Evolutionary conservation across 2,113 vertebrate genomes (phyloP).

Genomic region (Malurus cyaneus): DNA sequence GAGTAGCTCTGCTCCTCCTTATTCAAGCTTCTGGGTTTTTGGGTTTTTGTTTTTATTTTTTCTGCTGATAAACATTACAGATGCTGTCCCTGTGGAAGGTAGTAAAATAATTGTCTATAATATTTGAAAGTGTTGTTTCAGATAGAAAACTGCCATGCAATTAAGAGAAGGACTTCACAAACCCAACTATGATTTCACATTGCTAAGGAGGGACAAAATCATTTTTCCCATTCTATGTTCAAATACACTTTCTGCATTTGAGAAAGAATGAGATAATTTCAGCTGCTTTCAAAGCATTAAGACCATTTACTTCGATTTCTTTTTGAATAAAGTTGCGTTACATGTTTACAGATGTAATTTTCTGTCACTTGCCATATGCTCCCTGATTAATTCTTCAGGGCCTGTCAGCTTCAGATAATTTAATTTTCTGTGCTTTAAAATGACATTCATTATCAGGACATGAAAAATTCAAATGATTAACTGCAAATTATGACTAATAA

Average conservation of each 20-base stretch:
- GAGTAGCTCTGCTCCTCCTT: background rate
- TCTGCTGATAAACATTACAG: background rate
- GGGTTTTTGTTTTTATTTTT: background rate
- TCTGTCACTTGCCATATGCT: conserved; percentile 76
- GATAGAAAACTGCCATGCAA: background rate
- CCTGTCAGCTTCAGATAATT: conserved; percentile 70
- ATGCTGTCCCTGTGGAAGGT: background rate
- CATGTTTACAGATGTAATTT: conserved; percentile 70
- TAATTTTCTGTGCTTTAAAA: conserved; percentile 73
- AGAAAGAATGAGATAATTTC: background rate
- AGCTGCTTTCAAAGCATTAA: background rate
- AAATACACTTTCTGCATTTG: background rate
- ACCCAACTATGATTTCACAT: background rate
- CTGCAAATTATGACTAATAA: conserved; percentile 69
- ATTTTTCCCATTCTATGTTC: background rate
- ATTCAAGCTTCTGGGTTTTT: background rate
- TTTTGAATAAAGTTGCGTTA: conserved; percentile 66
- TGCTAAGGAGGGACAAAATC: background rate
- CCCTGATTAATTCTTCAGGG: conserved; percentile 72
- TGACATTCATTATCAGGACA: conserved; percentile 69
- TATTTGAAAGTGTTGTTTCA: background rate
- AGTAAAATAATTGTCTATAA: background rate
- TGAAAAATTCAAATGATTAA: conserved; percentile 70
- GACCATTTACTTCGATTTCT: conserved; percentile 9
- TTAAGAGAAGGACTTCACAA: background rate